Percentiles rank a stretch among this genome's conserved stretches.
Evolutionary conservation across 2,113 vertebrate species (phyloP).

Genomic region (Pithys albifrons): DNA sequence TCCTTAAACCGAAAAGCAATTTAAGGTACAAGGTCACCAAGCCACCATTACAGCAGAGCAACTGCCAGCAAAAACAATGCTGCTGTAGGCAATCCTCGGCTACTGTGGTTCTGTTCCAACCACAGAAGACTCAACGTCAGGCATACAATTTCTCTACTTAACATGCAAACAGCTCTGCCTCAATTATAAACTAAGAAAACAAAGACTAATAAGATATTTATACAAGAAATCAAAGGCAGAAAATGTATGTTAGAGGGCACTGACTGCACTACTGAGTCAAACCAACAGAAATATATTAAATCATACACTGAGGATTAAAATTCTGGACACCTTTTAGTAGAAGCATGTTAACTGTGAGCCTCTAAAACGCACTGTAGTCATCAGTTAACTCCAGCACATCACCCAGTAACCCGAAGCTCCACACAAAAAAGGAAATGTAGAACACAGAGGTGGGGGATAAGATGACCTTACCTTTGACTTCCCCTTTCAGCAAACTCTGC

Average conservation of each 20-base stretch:
- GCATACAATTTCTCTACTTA: constrained; percentile 41
- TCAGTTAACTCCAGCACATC: neutral
- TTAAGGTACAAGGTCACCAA: constrained; percentile 55
- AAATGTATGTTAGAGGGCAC: neutral
- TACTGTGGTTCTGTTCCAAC: constrained; percentile 14
- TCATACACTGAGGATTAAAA: neutral
- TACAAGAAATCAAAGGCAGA: neutral
- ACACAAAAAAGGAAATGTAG: neutral
- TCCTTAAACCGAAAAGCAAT: constrained; percentile 36
- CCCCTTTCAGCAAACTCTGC: neutral
- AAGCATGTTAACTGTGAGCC: neutral
- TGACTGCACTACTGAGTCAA: neutral
- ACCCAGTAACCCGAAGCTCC: neutral
- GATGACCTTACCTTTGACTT: neutral
- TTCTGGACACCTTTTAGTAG: neutral
- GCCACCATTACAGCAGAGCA: constrained; percentile 29
- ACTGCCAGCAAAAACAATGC: constrained; percentile 57
- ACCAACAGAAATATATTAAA: neutral
- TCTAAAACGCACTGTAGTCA: neutral
- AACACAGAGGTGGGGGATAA: neutral
- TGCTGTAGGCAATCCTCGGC: constrained; percentile 37
- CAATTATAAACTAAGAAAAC: constrained; percentile 42
- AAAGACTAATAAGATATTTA: neutral
- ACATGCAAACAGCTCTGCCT: constrained; percentile 34
- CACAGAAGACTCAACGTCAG: constrained; percentile 5